These are phyloP conservation scores for Troglohyphantes excavatus DNA, from an alignment of 2,888 invertebrate species.

Conservation along the genomic window DNA sequence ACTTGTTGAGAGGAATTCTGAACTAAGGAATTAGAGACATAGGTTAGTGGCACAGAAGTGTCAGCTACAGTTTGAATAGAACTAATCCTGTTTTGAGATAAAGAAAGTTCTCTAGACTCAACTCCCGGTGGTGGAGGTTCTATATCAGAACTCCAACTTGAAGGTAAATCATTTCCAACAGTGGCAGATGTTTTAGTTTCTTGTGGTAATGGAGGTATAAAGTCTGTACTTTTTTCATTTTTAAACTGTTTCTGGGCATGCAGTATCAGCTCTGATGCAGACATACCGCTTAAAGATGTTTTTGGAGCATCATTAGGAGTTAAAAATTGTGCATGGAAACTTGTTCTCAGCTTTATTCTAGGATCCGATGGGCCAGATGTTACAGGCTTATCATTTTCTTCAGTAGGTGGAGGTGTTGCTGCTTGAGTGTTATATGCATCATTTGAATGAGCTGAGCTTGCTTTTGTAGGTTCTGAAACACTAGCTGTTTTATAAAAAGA, in stretches of 20 bases:
- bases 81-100: not conserved
- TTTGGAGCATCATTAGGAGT: conserved; percentile 13
- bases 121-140: conserved; percentile 74
- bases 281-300: too few species aligned
- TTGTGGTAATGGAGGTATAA: not conserved
- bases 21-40: conserved; percentile 2
- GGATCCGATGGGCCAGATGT: conserved; percentile 39
- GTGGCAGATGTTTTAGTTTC: not conserved
- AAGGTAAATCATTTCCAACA: not conserved
- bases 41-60: not conserved
- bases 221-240: not conserved
- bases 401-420: conserved; percentile 20
- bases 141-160: conserved; percentile 37
- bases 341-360: conserved; percentile 60
- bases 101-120: conserved; percentile 31
- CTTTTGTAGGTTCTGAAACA: not conserved
- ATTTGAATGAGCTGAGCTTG: not conserved
- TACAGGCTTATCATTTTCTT: conserved; percentile 8
- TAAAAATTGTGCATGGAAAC: conserved; percentile 25
- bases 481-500: not conserved
- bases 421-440: not conserved
- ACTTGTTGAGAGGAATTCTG: conserved; percentile 11
- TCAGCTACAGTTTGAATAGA: not conserved
- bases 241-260: conserved; percentile 45
- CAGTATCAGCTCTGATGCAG: conserved; percentile 19